Percentiles rank a stretch among this genome's conserved stretches.
phyloP scores from a whole-genome alignment of 2,113 vertebrate genomes.

The Misgurnus mizolepis region DNA sequence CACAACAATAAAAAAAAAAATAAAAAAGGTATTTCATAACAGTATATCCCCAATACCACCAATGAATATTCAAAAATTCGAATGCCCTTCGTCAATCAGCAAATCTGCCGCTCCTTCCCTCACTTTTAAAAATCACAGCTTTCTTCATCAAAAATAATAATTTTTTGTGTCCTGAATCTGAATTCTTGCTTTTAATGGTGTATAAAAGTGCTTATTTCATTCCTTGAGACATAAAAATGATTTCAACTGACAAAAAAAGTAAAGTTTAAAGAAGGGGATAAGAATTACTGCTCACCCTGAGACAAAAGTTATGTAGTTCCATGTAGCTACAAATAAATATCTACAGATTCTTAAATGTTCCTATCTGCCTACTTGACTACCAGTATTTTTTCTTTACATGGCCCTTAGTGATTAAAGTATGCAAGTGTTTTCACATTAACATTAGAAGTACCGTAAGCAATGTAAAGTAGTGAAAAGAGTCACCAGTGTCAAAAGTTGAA shows the following conservation, averaged over 20 bases:
- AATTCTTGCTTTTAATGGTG: constrained; percentile 69
- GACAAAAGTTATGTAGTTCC: constrained; percentile 38
- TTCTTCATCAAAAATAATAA: constrained; percentile 71
- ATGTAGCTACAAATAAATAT: constrained; percentile 47
- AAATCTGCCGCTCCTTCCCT: constrained; percentile 39
- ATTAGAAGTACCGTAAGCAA: constrained; percentile 73
- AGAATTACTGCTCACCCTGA: constrained; percentile 48
- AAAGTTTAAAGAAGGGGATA: constrained; percentile 46
- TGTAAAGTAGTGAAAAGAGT: constrained; percentile 60
- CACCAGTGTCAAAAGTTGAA: constrained; percentile 62
- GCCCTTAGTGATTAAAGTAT: constrained; percentile 55
- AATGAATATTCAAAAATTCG: constrained; percentile 26
- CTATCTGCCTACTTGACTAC: neutral
- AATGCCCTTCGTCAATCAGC: constrained; percentile 25
- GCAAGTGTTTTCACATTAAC: constrained; percentile 67
- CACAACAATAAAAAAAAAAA: constrained; percentile 35
- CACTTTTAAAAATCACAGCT: constrained; percentile 72
- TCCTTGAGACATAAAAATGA: constrained; percentile 68
- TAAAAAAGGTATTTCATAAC: constrained; percentile 43
- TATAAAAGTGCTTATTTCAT: constrained; percentile 79
- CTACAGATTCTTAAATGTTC: constrained; percentile 26
- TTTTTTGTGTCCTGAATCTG: constrained; percentile 48
- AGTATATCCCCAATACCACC: constrained; percentile 34
- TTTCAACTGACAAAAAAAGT: constrained; percentile 53
- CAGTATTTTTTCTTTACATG: constrained; percentile 37